Evolutionary conservation across 2,888 invertebrate genomes (phyloP).

Genomic region (Eupithecia vulgata): DNA sequence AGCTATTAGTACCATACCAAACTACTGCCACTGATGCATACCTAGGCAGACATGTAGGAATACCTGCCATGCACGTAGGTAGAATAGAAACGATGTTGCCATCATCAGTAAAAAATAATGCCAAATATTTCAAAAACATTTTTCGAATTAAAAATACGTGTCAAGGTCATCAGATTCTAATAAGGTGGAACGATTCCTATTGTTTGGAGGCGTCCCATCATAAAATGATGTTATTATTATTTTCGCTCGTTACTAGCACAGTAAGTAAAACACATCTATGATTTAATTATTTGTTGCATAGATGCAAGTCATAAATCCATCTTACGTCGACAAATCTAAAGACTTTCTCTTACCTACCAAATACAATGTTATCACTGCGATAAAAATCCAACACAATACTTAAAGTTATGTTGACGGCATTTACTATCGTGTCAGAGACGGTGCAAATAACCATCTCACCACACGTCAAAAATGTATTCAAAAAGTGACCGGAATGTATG

Average conservation of each 20-base stretch:
- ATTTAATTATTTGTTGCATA: neutral
- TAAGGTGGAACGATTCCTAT: neutral
- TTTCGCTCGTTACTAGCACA: neutral
- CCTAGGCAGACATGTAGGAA: neutral
- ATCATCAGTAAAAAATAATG: neutral
- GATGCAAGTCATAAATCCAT: neutral
- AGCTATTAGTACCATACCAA: neutral
- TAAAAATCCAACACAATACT: constrained; percentile 6
- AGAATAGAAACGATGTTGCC: neutral
- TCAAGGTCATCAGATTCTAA: neutral
- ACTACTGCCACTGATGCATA: neutral
- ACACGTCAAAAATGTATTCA: neutral
- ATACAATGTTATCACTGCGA: constrained; percentile 2
- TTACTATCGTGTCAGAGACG: neutral
- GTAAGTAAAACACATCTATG: neutral
- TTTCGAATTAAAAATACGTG: neutral
- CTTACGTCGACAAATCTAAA: neutral
- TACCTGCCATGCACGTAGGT: neutral
- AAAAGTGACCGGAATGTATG: neutral
- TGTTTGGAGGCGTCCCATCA: neutral
- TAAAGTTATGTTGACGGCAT: neutral
- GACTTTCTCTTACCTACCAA: constrained; percentile 16
- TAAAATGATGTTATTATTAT: neutral
- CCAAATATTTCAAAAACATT: neutral
- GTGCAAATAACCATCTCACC: neutral